These are phyloP conservation scores for Grapholita molesta DNA, from an alignment of 1,140 invertebrate genomes.

Conservation along the genomic window DNA sequence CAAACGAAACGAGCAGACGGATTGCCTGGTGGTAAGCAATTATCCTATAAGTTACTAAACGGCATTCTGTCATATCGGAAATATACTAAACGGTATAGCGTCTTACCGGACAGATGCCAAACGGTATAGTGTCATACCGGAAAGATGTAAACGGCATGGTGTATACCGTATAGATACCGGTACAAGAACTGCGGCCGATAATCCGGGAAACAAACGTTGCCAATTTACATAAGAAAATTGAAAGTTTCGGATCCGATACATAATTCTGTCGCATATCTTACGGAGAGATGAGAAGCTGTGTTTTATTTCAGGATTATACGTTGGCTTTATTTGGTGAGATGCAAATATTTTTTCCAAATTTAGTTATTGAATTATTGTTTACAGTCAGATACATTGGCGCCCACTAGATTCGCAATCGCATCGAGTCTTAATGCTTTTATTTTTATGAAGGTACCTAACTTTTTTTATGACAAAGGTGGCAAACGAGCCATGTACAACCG, in stretches of 20 bases:
- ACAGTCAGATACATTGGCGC: background rate
- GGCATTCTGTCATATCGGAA: too few species aligned
- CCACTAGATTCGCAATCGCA: too few species aligned
- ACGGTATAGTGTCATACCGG: background rate
- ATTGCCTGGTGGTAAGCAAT: too few species aligned
- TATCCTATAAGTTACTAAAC: too few species aligned
- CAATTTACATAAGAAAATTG: constrained; percentile 16
- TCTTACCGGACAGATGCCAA: background rate
- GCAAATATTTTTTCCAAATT: background rate
- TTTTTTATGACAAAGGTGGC: too few species aligned
- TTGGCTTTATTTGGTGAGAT: constrained; percentile 4
- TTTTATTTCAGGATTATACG: background rate
- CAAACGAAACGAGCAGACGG: too few species aligned
- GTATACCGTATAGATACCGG: too few species aligned
- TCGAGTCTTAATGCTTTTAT: too few species aligned
- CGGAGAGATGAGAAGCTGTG: background rate
- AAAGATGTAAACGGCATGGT: too few species aligned
- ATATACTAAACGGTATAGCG: background rate
- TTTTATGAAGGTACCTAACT: too few species aligned
- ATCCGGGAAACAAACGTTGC: background rate
- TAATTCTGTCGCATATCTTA: constrained; percentile 17
- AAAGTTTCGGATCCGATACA: constrained; percentile 14
- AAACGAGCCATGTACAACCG: too few species aligned
- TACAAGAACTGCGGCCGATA: background rate
- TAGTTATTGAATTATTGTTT: background rate